phyloP scores from a whole-genome alignment of 2,888 invertebrate species.

The Spicauda simplicius region DNA sequence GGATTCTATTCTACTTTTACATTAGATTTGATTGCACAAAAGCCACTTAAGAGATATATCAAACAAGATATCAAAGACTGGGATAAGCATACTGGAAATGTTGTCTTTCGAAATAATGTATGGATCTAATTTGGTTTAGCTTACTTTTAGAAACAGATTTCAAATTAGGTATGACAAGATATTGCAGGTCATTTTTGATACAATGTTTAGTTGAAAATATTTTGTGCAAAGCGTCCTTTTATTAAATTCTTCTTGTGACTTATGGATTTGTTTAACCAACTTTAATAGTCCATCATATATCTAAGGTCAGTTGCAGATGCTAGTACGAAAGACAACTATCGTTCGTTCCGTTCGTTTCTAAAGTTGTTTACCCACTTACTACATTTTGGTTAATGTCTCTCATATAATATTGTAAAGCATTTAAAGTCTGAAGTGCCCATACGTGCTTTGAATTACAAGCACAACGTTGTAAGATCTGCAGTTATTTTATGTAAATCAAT shows the following conservation, averaged over 20 bases:
- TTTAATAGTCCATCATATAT: too few relatives aligned
- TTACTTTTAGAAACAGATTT: background rate
- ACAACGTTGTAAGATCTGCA: background rate
- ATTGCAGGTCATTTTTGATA: background rate
- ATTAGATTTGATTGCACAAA: constrained; percentile 23
- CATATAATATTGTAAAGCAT: too few relatives aligned
- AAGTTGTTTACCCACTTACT: too few relatives aligned
- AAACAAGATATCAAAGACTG: constrained; percentile 26
- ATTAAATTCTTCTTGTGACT: too few relatives aligned
- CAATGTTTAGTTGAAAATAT: background rate
- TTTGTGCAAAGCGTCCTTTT: too few relatives aligned
- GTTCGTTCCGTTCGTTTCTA: too few relatives aligned
- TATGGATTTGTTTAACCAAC: too few relatives aligned
- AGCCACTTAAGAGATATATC: constrained; percentile 15
- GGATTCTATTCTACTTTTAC: constrained; percentile 40
- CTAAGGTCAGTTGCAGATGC: too few relatives aligned
- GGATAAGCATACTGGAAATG: background rate
- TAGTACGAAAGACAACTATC: too few relatives aligned
- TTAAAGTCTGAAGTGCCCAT: constrained; percentile 20
- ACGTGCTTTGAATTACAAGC: constrained; percentile 29
- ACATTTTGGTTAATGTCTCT: too few relatives aligned
- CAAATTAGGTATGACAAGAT: background rate
- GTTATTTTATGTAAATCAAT: background rate
- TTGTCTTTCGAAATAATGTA: background rate
- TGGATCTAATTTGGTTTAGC: background rate